Evolutionary conservation across 2,113 vertebrate genomes (phyloP), one percentile per base, ranked within the genome.

Genomic region (Chaetops frenatus): DNA sequence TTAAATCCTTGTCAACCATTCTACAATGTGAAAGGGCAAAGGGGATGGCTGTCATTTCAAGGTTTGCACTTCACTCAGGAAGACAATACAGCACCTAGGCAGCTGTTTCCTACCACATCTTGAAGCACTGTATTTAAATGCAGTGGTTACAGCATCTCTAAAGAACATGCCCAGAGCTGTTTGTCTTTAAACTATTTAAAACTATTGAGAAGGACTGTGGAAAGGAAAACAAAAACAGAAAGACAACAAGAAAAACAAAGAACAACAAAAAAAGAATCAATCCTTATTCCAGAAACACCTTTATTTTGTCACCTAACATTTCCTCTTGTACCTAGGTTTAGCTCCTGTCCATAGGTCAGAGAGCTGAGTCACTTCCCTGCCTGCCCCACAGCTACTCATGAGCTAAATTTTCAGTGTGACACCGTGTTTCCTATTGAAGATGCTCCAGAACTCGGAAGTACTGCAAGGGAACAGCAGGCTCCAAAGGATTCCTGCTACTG

Each of bases 311-410:
- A 91, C 92, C 70, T 85, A 36, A 81, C 22, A 72, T 28, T 85
- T 95, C 87, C 78, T 87, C 65, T 23, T 81, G 58, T 72, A 79
- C n/a, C 64, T 50, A 50, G 64, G 77, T 94, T 95, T 86, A 94
- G 93, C 65, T 91, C 60, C 56, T 25, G 29, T 11, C 78, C 5
- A 3, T 67, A 71, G 73, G 81, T 87, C 74, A 92, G 62, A 25
- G 58, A 81, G 60, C 57, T 91, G 86, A 96, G 56, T 92, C 77
- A 81, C 35, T 40, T 94, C 29, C 91, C 86, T 74, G 72, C 72
- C 78, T 45, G 72, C 56, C 72, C 77, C 73, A 73, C 38, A 73
- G 77, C 72, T 66, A 86, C 54, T 80, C 14, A 35, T 2, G 38
- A 91, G 80, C 86, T 81, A n/a, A 36, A 54, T 74, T 91, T 81